Base-by-base conservation (phyloP, 2,888 invertebrate genomes). In the Drosophila macrospina region DNA sequence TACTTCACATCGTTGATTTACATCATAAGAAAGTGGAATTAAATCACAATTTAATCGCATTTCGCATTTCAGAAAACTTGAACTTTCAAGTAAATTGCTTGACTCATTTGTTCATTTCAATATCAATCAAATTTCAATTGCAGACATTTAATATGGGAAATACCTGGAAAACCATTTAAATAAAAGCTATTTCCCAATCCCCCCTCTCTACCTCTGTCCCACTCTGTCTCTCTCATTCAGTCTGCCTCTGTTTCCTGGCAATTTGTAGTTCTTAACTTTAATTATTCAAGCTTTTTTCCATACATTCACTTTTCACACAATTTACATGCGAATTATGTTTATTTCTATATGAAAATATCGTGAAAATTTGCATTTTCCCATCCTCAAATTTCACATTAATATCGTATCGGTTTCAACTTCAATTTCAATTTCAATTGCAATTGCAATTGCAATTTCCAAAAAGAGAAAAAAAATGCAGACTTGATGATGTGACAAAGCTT, bases 401-500 rank as follows among this genome's bases (percentile, higher is more conserved):
- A 42, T 47, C 32, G 47, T n/a, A n/a, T n/a, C n/a, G n/a, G 30
- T 13, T 48, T 45, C 32, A 32, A 37, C 45, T 69, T 41, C 47
- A 63, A 59, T 13, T 45, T 36, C 28, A 32, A 30, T 42, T 74
- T 39, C 48, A 20, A 20, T 55, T 45, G 30, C 52, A 36, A 36
- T 52, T 20, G 34, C 41, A 42, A 34, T 56, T 61, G 16, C 56
- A 30, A 32, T 51, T 69, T 59, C 36, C 44, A 32, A 37, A 11
- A 16, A 51, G 28, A 16, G 41, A 34, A 20, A 34, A 39, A n/a
- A 20, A 52, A 41, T 11, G 42, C 15, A 44, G 36, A 50, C 42
- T 15, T 51, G 36, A 32, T 63, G 52, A 75, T 63, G 64, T 47
- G 62, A 60, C 47, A 62, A 51, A 59, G 42, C 63, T 50, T 32